A percentile compares a stretch with the other conserved stretches of the same genome.
Conservation (phyloP, 1,140 invertebrate genomes). For the Drosophila chauvacae region DNA sequence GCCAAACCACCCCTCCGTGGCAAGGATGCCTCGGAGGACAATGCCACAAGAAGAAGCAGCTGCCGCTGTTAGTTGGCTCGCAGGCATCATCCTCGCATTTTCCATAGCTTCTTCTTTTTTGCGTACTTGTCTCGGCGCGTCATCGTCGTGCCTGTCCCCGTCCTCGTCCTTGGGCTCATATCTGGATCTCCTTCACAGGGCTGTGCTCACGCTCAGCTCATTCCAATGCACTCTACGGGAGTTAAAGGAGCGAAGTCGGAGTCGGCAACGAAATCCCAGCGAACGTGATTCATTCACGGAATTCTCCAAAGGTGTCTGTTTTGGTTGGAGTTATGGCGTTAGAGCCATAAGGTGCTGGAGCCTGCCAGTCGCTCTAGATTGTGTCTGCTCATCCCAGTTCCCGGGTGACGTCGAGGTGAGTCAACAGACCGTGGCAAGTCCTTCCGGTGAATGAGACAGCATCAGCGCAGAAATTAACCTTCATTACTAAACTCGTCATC, state of each 20-base stretch:
- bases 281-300: conserved; percentile 53
- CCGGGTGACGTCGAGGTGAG: conserved; percentile 1
- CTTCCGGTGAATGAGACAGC: not conserved
- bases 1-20: conserved; percentile 71
- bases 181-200: conserved; percentile 51
- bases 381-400: conserved; percentile 5
- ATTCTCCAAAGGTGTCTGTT: conserved; percentile 24
- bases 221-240: conserved; percentile 41
- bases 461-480: conserved; percentile 13
- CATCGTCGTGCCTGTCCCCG: conserved; percentile 37
- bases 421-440: conserved; percentile 21
- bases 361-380: conserved; percentile 22
- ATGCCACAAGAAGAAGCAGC: conserved; percentile 69
- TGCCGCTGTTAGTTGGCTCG: conserved; percentile 69
- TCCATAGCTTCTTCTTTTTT: conserved; percentile 29
- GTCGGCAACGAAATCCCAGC: conserved; percentile 22
- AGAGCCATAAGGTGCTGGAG: conserved; percentile 23
- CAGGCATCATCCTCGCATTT: conserved; percentile 61
- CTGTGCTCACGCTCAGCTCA: conserved; percentile 60
- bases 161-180: conserved; percentile 13
- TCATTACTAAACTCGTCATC: not conserved
- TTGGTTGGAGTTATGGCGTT: not conserved
- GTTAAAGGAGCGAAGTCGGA: conserved; percentile 1
- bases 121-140: conserved; percentile 77
- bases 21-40: conserved; percentile 63